Evolutionary conservation across 2,113 vertebrate genomes (phyloP).

Genomic region (Tragelaphus strepsiceros): DNA sequence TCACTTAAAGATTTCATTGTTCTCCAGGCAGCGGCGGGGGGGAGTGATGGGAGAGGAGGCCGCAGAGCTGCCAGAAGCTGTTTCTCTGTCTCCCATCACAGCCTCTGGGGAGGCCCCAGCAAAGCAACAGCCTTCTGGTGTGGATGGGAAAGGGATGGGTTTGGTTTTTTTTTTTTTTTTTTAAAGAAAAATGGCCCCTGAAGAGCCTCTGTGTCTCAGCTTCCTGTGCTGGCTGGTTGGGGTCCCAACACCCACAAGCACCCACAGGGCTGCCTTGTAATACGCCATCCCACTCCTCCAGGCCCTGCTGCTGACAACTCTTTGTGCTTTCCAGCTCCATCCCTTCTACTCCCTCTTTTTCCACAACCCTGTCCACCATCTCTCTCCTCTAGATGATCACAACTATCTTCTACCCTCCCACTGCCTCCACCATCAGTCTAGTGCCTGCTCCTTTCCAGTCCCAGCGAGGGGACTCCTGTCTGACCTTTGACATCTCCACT

Average conservation of each 20-base stretch:
- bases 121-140: constrained; percentile 19
- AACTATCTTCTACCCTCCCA: fast-evolving
- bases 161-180: not conserved
- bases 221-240: not conserved
- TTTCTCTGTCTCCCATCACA: not conserved
- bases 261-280: not conserved
- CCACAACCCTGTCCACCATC: not conserved
- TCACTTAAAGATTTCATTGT: constrained; percentile 18
- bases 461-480: no score
- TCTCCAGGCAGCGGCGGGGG: not conserved
- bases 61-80: not conserved
- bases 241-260: not conserved
- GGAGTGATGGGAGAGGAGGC: not conserved
- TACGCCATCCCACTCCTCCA: fast-evolving
- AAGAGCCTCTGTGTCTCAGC: not conserved
- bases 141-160: not conserved
- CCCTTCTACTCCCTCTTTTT: no score
- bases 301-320: not conserved
- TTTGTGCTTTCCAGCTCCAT: no score
- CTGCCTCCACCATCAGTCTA: not conserved
- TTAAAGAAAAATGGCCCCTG: constrained; percentile 20
- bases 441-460: fast-evolving
- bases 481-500: not conserved
- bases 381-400: no score
- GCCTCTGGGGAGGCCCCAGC: constrained; percentile 7